Percentiles rank a stretch among this genome's conserved stretches.
These are phyloP conservation scores for Drosophila colorata DNA, from an alignment of 2,888 invertebrate species.

Conservation along the genomic window DNA sequence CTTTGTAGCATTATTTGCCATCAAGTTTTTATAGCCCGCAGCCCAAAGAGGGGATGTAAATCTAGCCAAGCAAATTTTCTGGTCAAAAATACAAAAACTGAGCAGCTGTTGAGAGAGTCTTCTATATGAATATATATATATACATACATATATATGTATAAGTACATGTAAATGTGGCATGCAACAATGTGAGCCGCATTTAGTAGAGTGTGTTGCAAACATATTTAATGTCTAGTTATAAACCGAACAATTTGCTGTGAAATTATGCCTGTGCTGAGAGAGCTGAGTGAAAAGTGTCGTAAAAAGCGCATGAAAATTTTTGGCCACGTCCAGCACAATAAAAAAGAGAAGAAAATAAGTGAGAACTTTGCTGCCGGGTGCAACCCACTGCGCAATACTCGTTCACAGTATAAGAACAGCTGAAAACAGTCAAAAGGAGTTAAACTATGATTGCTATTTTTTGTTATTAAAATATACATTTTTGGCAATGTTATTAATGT, in stretches of 20 bases:
- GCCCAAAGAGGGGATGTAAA: slow-evolving; percentile 18
- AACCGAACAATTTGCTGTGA: slow-evolving; percentile 72
- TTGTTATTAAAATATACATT: no score
- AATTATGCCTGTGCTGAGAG: slow-evolving; percentile 63
- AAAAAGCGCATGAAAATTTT: slow-evolving; percentile 68
- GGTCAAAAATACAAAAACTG: slow-evolving; percentile 13
- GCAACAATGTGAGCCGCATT: slow-evolving; percentile 56
- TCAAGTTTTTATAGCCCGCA: slow-evolving; percentile 42
- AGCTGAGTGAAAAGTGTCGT: slow-evolving; percentile 64
- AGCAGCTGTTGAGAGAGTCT: slow-evolving; percentile 11
- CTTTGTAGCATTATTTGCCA: slow-evolving; percentile 65
- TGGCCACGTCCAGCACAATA: slow-evolving; percentile 34
- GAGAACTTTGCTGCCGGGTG: no score
- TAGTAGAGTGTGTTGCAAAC: slow-evolving; percentile 32
- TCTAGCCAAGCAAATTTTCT: slow-evolving; percentile 24
- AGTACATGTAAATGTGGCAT: background rate
- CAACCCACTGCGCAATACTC: no score
- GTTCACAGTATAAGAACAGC: no score
- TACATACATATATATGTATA: background rate
- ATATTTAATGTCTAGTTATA: slow-evolving; percentile 62
- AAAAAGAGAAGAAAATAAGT: slow-evolving; percentile 6
- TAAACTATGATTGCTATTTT: no score
- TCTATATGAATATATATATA: slow-evolving; percentile 1
- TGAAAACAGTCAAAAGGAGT: no score
- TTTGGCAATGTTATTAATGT: no score